Percentiles rank a stretch among this genome's conserved stretches.
phyloP scores from a whole-genome alignment of 2,113 vertebrate species.

The Solenodon paradoxus region DNA sequence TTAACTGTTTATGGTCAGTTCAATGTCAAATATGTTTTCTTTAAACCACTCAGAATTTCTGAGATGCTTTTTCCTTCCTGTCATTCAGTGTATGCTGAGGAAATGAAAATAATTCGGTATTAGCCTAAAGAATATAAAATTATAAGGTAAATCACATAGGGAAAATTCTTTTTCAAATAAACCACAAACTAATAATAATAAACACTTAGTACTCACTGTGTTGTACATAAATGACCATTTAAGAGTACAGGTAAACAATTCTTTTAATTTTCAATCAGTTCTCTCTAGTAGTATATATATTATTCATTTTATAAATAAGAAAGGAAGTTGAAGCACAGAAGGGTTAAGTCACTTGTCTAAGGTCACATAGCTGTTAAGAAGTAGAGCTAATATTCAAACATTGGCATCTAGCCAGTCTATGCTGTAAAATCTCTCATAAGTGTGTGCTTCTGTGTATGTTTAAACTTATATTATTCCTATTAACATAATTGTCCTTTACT shows the following conservation, averaged over 20 bases:
- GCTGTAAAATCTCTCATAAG: neutral
- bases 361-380: neutral
- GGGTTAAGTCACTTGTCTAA: neutral
- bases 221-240: neutral
- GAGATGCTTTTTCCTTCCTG: neutral
- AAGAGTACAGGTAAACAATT: neutral
- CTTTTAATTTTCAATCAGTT: neutral
- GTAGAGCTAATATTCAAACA: neutral
- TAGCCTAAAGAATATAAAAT: neutral
- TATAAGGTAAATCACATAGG: neutral
- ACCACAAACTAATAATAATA: neutral
- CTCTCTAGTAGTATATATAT: neutral
- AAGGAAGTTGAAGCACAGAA: neutral
- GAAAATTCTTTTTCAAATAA: neutral
- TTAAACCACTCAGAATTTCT: neutral
- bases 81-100: neutral
- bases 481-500: neutral
- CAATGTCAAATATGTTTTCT: constrained; percentile 3
- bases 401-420: neutral
- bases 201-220: neutral
- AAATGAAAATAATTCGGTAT: neutral
- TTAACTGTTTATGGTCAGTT: neutral
- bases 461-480: neutral
- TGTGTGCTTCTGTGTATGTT: neutral
- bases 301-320: neutral